These are phyloP conservation scores for Pelobates fuscus DNA, from an alignment of 2,113 vertebrate genomes.

Conservation along the genomic window DNA sequence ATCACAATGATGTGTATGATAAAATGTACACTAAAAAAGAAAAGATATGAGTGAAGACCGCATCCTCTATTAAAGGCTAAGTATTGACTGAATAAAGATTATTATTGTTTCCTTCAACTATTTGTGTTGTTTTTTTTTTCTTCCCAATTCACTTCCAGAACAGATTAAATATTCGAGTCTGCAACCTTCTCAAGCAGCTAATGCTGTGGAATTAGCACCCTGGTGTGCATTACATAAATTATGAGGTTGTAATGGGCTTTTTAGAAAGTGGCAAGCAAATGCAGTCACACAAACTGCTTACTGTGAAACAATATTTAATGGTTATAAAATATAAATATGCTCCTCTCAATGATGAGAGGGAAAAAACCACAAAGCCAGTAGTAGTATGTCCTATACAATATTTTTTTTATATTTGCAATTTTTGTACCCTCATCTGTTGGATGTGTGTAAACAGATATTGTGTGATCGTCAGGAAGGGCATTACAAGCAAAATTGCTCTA, in stretches of 20 bases:
- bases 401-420: not conserved
- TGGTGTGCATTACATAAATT: slow-evolving; percentile 9
- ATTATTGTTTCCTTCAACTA: too few species aligned
- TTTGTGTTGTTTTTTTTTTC: too few species aligned
- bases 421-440: not conserved
- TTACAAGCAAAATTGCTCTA: too few species aligned
- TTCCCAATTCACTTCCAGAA: not conserved
- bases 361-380: not conserved
- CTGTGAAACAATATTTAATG: not conserved
- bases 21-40: too few species aligned
- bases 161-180: not conserved
- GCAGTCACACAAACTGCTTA: not conserved
- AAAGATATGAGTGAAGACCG: too few species aligned
- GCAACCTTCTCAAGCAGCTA: not conserved
- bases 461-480: too few species aligned
- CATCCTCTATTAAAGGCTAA: too few species aligned
- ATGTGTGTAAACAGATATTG: not conserved
- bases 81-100: too few species aligned
- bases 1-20: too few species aligned
- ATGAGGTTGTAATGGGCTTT: slow-evolving; percentile 32
- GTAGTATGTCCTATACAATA: not conserved
- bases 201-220: slow-evolving; percentile 35
- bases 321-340: not conserved
- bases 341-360: not conserved
- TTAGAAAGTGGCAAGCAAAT: not conserved